Base-by-base conservation (phyloP, 2,797 vertebrate species). In the Synaphobranchus kaupii region DNA sequence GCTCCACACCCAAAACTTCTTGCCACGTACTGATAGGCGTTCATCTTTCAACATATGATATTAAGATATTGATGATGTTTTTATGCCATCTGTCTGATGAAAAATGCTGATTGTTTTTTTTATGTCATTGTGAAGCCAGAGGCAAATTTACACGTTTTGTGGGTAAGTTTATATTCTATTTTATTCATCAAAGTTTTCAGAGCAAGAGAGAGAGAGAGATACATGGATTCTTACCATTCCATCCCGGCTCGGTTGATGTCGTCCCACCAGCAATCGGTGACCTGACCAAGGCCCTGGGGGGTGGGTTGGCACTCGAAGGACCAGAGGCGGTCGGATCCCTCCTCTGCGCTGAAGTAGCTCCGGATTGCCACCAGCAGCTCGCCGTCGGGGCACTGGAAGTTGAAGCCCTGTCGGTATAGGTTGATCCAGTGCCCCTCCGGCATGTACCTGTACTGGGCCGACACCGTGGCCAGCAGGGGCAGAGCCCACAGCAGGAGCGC, bases 261-360 rank as follows among this genome's bases (percentile, higher is more conserved):
- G 87, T 99, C 99, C 99, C 99, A 99, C 98, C 98, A 99, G 96
- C 99, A 99, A 93, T 99, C 98, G 1, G 95, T 97, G 88, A 97
- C 97, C 91, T 97, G 95, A 73, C 98, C 98, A 2, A 99, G 94
- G 86, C 90, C 95, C 86, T 96, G 94, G 0, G 98, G 95, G 0
- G 97, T 97, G 0, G 95, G 96, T 96, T 98, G 97, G 92, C 98
- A 99, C 88, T 97, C 98, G 0, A 98, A 99, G 83, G 96, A 95
- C 98, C 98, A 99, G 84, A 97, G 89, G 89, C 98, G 96, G 93
- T 99, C 98, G 0, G 96, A 97, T 25, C 98, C 99, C 31, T 99
- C 97, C 47, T 94, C 91, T 92, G 97, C 97, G 89, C 93, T 98
- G 92, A 96, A 99, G 93, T 96, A 97, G 90, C 99, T 99, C 89